Evolutionary conservation across 1,140 invertebrate species (phyloP), one percentile per base, ranked within the genome.

Genomic region (Popillia japonica): DNA sequence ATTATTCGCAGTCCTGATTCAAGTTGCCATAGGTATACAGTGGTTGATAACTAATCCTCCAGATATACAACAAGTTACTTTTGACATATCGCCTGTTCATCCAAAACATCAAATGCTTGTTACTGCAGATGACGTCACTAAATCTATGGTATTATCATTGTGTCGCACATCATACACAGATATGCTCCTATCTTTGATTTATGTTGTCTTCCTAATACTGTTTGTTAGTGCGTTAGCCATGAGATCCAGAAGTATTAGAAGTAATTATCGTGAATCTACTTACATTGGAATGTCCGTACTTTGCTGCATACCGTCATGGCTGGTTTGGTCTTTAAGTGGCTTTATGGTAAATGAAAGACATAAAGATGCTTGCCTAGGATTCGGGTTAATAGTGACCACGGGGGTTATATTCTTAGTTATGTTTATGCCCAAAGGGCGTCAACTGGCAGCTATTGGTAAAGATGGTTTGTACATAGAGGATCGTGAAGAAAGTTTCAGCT

Each of bases 381-480:
- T 95, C 83, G 96, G 96, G 0, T 88, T 98, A 17, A 90, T 96
- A 10, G 90, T 93, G 40, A 96, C 94, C 6, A 93, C 95, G 34
- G 90, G 93, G 0, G 90, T 96, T 9, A 92, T 97, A 10, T 96
- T 98, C 85, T 90, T 97, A 68, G 91, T 96, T 10, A 97, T 98
- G 96, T 98, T 98, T 87, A 93, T 97, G 86, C 96, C 96, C 2
- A 97, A 97, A 88, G 95, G 95, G 55, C 89, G 96, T n/a, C 95
- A 97, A 81, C 86, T 98, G 83, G 95, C 96, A 0, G 96, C 95
- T 8, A 91, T 97, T 88, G 96, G 96, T 14, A 93, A 94, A 79
- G 92, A 91, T 74, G 90, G 94, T 72, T 90, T 94, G 40, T 93
- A 93, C 85, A 89, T 94, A 23, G 94, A 94, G 81, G 94, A 96